Percentiles rank a stretch among this genome's conserved stretches.
These are phyloP conservation scores for Siderastrea radians DNA, from an alignment of 92 coral and sea anemone species.

Conservation along the genomic window DNA sequence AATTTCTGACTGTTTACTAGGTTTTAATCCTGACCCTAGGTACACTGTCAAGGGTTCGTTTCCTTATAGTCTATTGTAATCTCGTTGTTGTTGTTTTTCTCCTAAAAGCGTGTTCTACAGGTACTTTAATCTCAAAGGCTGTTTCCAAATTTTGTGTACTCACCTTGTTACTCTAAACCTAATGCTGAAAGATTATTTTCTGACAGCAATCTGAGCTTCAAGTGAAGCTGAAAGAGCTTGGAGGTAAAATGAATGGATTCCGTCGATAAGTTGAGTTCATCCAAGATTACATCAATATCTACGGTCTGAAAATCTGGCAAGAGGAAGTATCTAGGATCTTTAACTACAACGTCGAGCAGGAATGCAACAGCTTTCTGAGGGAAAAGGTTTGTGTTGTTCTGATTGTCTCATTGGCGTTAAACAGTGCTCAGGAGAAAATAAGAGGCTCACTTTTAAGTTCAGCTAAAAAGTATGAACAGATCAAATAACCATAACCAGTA, in stretches of 20 bases:
- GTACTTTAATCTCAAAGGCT: too few relatives aligned
- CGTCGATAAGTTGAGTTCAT: slow-evolving; percentile 97
- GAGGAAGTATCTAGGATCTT: slow-evolving; percentile 96
- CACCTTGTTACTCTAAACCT: neutral
- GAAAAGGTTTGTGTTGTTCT: slow-evolving; percentile 75
- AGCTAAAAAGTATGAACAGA: too few relatives aligned
- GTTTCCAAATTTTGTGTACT: too few relatives aligned
- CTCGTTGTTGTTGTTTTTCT: too few relatives aligned
- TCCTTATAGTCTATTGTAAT: too few relatives aligned
- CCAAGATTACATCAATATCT: slow-evolving; percentile 98
- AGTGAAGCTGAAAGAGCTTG: slow-evolving; percentile 76
- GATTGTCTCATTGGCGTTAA: neutral
- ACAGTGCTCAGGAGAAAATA: too few relatives aligned
- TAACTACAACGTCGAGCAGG: slow-evolving; percentile 98
- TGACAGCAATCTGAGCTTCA: slow-evolving; percentile 89
- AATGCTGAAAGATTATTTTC: neutral
- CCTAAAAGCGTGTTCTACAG: too few relatives aligned
- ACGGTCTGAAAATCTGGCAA: slow-evolving; percentile 99
- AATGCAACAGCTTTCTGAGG: slow-evolving; percentile 97
- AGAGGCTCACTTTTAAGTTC: too few relatives aligned
- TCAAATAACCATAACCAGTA: too few relatives aligned
- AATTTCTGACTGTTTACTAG: too few relatives aligned
- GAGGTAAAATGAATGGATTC: slow-evolving; percentile 96
- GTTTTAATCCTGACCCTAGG: too few relatives aligned
- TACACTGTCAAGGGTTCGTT: too few relatives aligned